These are phyloP conservation scores for Hormaphis cornu DNA, from an alignment of 1,140 invertebrate species.

Conservation along the genomic window DNA sequence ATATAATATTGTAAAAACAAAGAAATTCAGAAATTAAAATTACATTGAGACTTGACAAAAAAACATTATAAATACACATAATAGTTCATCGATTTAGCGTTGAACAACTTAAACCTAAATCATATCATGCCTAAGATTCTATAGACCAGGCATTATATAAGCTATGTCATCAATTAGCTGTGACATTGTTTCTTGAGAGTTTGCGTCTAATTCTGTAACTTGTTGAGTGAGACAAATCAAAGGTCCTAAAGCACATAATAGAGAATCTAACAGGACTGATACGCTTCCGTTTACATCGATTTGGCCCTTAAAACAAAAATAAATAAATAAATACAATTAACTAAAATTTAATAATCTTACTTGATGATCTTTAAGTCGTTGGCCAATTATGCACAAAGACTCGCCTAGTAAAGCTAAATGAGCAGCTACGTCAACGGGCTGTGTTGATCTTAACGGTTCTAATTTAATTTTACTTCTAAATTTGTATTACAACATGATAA, in stretches of 20 bases:
- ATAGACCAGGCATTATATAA: conserved; percentile 93
- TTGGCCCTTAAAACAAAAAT: conserved; percentile 57
- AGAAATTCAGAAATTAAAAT: too few species aligned
- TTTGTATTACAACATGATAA: neutral
- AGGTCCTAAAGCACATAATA: conserved; percentile 85
- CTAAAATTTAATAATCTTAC: conserved; percentile 43
- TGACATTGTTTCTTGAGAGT: conserved; percentile 56
- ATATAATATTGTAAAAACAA: too few species aligned
- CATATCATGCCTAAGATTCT: conserved; percentile 39
- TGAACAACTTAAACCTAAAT: neutral
- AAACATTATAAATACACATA: too few species aligned
- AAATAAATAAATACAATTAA: neutral
- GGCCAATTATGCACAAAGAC: conserved; percentile 85
- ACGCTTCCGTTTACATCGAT: conserved; percentile 89
- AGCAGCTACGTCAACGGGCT: conserved; percentile 82
- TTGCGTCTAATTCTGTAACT: conserved; percentile 65
- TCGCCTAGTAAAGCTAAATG: conserved; percentile 87
- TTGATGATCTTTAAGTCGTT: conserved; percentile 71
- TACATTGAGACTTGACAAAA: too few species aligned
- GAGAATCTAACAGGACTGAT: conserved; percentile 86
- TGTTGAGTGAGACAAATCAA: conserved; percentile 78
- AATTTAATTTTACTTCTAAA: conserved; percentile 25
- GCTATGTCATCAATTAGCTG: conserved; percentile 87
- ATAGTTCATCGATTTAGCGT: too few species aligned
- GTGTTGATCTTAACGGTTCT: conserved; percentile 52